Base-by-base conservation (phyloP, 64 coral and sea anemone species). In the Catalaphyllia jardinei region DNA sequence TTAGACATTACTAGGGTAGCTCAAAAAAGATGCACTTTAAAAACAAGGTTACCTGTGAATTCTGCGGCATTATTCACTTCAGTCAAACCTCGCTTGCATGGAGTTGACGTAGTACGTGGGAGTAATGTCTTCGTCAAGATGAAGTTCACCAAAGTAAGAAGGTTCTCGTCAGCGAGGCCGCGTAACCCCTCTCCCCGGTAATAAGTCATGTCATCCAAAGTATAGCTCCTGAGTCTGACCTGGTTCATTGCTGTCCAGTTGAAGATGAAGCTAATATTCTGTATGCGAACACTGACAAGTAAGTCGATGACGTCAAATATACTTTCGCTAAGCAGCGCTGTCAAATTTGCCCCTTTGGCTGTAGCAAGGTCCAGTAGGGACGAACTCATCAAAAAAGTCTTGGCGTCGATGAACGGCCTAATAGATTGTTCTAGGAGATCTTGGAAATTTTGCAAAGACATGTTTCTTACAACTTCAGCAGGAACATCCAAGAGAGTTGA, bases 181-280 rank as follows among this genome's bases (percentile, higher is more conserved):
- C 30, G 29, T 1, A 91, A 18, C 10, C 22, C 15, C 18, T n/a
- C 76, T 92, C 63, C 30, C 42, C 65, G 87, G 60, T 86, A 87
- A 1, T 59, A 51, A 30, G 63, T 17, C 27, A 86, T 49, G 16
- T 92, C 83, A 78, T 79, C 83, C 27, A 92, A 25, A 72, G 79
- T 89, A 65, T 82, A 96, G 35, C 79, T 93, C 15, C 72, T 65
- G 63, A 96, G 67, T 38, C 49, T 77, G 55, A 49, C 49, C 13
- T 79, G 63, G 60, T 75, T 52, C 20, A 80, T 4, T 25, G 52
- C 28, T 16, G 79, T 69, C 94, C 94, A 96, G 31, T 71, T 82
- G 69, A 93, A 89, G 30, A 96, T 87, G 14, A 90, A 79, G 20
- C 91, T 93, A 86, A 93, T 42, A 35, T 93, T 96, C 39, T 76